These are phyloP conservation scores for Bombus sibiricus DNA, from an alignment of 1,140 invertebrate genomes.

Conservation along the genomic window DNA sequence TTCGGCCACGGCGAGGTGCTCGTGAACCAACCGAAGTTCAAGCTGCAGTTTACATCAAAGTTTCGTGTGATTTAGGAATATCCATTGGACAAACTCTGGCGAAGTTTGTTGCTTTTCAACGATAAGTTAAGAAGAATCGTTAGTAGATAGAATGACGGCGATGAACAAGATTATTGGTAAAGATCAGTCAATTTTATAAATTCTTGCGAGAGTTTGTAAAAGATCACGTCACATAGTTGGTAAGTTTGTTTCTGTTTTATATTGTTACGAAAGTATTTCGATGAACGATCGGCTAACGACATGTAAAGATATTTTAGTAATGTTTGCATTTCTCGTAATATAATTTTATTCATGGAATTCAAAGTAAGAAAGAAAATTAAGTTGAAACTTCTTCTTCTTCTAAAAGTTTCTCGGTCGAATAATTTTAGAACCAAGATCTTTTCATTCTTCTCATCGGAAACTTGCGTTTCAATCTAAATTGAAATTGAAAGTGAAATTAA, in stretches of 20 bases:
- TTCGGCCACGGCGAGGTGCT: neutral
- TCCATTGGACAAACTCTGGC: neutral
- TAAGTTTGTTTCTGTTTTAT: too few species aligned
- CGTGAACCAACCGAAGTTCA: neutral
- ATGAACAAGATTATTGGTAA: too few species aligned
- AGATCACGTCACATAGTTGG: too few species aligned
- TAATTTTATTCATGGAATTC: neutral
- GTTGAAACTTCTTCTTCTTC: neutral
- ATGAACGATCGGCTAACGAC: neutral
- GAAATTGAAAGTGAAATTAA: neutral
- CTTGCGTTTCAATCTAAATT: neutral
- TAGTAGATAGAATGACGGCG: neutral
- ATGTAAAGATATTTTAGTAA: too few species aligned
- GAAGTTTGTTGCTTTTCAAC: neutral
- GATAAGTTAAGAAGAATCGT: neutral
- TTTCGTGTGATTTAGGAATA: slow-evolving; percentile 6
- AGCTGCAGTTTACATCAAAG: neutral
- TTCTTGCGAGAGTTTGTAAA: too few species aligned
- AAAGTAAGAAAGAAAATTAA: neutral
- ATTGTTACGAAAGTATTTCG: neutral
- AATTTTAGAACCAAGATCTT: neutral
- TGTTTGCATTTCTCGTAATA: neutral
- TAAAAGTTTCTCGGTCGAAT: neutral
- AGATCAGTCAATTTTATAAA: too few species aligned
- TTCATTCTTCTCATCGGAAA: neutral